Percentiles rank a stretch among this genome's conserved stretches.
phyloP scores from a whole-genome alignment of 2,113 vertebrate species.

The Glaucidium brasilianum region DNA sequence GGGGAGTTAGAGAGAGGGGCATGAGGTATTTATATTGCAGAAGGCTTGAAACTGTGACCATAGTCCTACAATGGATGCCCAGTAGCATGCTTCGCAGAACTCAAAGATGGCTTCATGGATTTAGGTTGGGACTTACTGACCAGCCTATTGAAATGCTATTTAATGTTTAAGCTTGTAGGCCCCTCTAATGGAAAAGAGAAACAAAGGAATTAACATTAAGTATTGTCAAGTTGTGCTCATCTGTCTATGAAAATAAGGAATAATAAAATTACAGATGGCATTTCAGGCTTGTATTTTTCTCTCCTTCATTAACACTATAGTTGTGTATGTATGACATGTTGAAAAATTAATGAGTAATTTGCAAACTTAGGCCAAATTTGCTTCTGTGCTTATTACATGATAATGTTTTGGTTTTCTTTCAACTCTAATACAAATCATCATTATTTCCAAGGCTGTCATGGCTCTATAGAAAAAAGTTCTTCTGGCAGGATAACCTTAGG shows the following conservation, averaged over 20 bases:
- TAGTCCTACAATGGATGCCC: background rate
- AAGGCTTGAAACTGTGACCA: background rate
- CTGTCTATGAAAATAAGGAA: background rate
- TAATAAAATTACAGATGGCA: background rate
- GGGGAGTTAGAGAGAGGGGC: background rate
- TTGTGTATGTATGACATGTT: background rate
- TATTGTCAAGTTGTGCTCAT: background rate
- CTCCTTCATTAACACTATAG: accelerated
- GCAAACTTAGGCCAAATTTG: background rate
- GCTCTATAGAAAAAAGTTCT: slow-evolving; percentile 92
- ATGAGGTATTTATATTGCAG: background rate
- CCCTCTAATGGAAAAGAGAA: background rate
- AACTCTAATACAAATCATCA: background rate
- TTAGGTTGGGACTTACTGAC: background rate
- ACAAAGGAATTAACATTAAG: background rate
- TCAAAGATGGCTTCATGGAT: background rate
- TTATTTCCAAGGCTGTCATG: slow-evolving; percentile 84
- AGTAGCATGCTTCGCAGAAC: background rate
- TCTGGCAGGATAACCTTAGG: slow-evolving; percentile 91
- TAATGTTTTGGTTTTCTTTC: background rate
- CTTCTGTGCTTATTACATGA: background rate
- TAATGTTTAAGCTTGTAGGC: background rate
- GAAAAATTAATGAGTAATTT: background rate
- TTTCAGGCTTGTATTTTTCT: background rate
- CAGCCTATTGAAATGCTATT: background rate